Conservation (phyloP, 2,888 invertebrate species). For the Calameuta filiformis region DNA sequence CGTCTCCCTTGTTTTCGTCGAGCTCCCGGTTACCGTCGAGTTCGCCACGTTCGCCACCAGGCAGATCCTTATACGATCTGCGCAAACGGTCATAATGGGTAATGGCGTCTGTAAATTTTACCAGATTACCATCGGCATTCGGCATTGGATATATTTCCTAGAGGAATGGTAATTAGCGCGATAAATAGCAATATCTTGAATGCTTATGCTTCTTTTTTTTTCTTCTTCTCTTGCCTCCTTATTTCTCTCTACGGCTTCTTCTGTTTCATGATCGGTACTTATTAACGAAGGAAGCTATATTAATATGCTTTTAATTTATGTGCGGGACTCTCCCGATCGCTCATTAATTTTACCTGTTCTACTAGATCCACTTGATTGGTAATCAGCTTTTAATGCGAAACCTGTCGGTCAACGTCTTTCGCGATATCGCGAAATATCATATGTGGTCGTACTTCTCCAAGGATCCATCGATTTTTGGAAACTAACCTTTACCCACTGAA, state of each 20-base stretch:
- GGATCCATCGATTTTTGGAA: too few relatives aligned
- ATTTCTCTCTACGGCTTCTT: background rate
- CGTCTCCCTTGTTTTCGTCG: background rate
- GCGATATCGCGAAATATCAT: background rate
- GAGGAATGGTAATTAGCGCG: background rate
- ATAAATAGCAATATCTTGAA: slow-evolving; percentile 2
- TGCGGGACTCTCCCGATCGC: background rate
- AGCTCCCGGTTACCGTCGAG: background rate
- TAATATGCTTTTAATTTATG: background rate
- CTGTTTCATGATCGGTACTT: background rate
- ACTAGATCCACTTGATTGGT: background rate
- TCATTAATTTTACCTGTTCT: background rate
- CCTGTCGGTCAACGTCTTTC: background rate
- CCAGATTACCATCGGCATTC: slow-evolving; percentile 5
- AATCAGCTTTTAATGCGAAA: background rate
- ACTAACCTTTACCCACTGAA: background rate
- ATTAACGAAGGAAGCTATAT: background rate
- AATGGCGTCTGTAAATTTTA: slow-evolving; percentile 4
- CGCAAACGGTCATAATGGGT: background rate
- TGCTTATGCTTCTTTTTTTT: background rate
- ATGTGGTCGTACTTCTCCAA: background rate
- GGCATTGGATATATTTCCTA: slow-evolving; percentile 1
- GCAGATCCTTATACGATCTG: background rate
- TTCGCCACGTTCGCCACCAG: background rate
- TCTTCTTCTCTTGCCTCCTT: background rate